Percentiles rank a stretch among this genome's conserved stretches.
These are phyloP conservation scores for Apotomis capreana DNA, from an alignment of 2,888 invertebrate genomes.

Conservation along the genomic window DNA sequence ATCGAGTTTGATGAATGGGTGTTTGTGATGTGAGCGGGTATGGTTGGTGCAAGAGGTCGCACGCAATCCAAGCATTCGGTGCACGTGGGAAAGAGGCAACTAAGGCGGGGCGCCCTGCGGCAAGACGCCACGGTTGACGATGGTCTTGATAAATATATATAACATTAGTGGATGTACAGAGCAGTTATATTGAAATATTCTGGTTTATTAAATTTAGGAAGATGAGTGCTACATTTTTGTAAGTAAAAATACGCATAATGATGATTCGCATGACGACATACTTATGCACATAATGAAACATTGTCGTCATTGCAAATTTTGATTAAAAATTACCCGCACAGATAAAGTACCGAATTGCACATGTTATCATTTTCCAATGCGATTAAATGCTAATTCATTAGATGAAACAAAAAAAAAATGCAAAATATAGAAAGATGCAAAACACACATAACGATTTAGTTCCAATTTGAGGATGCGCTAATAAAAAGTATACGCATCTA, in stretches of 20 bases:
- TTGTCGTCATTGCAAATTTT: too few species aligned
- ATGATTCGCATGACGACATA: too few species aligned
- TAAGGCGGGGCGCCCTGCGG: conserved; percentile 75
- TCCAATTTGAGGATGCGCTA: too few species aligned
- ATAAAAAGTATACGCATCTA: too few species aligned
- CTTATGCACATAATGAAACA: too few species aligned
- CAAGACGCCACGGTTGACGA: conserved; percentile 79
- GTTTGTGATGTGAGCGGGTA: conserved; percentile 61
- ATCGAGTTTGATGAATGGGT: conserved; percentile 55
- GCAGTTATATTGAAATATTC: conserved; percentile 49
- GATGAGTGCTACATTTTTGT: neutral
- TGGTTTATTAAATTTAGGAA: conserved; percentile 12
- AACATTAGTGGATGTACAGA: conserved; percentile 73
- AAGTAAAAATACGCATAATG: too few species aligned
- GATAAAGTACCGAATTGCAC: neutral
- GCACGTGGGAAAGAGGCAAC: conserved; percentile 79
- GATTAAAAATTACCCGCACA: too few species aligned
- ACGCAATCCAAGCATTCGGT: conserved; percentile 81
- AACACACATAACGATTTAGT: too few species aligned
- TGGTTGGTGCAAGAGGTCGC: conserved; percentile 73
- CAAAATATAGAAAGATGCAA: too few species aligned
- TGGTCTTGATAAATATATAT: conserved; percentile 79
- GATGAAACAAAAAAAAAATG: too few species aligned
- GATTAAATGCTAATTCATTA: too few species aligned
- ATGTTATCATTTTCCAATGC: too few species aligned